A percentile compares a stretch with the other conserved stretches of the same genome.
These are phyloP conservation scores for Melikaiella ostensackeni DNA, from an alignment of 2,888 invertebrate genomes.

Conservation along the genomic window DNA sequence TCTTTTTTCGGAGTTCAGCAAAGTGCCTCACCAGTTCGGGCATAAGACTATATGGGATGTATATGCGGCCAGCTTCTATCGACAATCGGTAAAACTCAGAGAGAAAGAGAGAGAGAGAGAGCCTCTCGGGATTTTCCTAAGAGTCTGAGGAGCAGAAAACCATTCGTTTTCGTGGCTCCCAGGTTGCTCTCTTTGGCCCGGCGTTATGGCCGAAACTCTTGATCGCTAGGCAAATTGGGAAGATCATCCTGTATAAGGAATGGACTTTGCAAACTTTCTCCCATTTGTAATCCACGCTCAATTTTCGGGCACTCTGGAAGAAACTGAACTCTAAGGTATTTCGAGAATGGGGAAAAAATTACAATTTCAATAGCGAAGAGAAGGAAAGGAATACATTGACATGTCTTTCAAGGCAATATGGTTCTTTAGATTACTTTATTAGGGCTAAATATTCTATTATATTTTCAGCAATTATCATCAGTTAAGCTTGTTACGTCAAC, in stretches of 20 bases:
- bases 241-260: constrained; percentile 24
- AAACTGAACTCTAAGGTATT: background rate
- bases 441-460: background rate
- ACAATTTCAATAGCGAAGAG: no score
- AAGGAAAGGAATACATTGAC: no score
- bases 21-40: constrained; percentile 19
- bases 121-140: constrained; percentile 42
- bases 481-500: background rate
- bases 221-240: constrained; percentile 33
- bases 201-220: constrained; percentile 25
- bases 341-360: background rate
- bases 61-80: constrained; percentile 19
- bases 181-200: background rate
- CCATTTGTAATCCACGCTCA: constrained; percentile 14
- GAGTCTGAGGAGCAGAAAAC: constrained; percentile 15
- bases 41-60: no score
- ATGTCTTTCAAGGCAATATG: no score
- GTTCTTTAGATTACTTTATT: background rate
- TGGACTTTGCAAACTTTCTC: background rate
- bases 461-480: background rate
- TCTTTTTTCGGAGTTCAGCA: constrained; percentile 2
- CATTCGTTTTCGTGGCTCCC: constrained; percentile 38
- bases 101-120: no score
- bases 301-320: background rate
- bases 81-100: constrained; percentile 25